Evolutionary conservation across 2,888 invertebrate genomes (phyloP).

Genomic region (Cactoblastis cactorum): DNA sequence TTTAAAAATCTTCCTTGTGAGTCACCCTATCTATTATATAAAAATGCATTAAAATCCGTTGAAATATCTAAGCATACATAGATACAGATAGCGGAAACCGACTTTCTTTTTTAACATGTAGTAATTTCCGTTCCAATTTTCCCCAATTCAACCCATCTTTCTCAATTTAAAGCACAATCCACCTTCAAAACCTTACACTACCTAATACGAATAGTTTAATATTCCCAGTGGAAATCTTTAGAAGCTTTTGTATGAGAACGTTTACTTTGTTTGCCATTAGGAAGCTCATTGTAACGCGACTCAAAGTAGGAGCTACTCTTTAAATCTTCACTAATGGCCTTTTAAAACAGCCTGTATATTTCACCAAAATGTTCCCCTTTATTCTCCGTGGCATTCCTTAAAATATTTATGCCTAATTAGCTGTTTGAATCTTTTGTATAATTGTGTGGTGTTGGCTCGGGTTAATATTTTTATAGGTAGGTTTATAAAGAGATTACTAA

Average conservation of each 20-base stretch:
- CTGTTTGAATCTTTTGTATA: slow-evolving; percentile 9
- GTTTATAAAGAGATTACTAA: too few species aligned
- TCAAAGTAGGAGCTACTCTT: slow-evolving; percentile 60
- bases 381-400: slow-evolving; percentile 41
- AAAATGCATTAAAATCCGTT: too few species aligned
- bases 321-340: slow-evolving; percentile 70
- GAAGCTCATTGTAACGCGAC: slow-evolving; percentile 59
- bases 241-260: slow-evolving; percentile 39
- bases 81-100: too few species aligned
- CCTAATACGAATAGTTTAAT: slow-evolving; percentile 21
- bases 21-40: too few species aligned
- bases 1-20: too few species aligned
- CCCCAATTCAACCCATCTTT: too few species aligned
- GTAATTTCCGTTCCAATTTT: too few species aligned
- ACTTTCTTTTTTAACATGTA: too few species aligned
- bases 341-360: slow-evolving; percentile 66
- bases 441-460: not conserved
- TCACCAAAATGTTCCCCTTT: slow-evolving; percentile 45
- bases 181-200: slow-evolving; percentile 1
- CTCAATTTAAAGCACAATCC: slow-evolving; percentile 1
- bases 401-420: slow-evolving; percentile 41
- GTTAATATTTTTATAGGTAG: not conserved
- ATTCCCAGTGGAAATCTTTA: slow-evolving; percentile 15
- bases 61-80: too few species aligned
- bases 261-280: slow-evolving; percentile 56